Base-by-base conservation (phyloP, 1,140 invertebrate genomes). In the Phymastichus coffea region DNA sequence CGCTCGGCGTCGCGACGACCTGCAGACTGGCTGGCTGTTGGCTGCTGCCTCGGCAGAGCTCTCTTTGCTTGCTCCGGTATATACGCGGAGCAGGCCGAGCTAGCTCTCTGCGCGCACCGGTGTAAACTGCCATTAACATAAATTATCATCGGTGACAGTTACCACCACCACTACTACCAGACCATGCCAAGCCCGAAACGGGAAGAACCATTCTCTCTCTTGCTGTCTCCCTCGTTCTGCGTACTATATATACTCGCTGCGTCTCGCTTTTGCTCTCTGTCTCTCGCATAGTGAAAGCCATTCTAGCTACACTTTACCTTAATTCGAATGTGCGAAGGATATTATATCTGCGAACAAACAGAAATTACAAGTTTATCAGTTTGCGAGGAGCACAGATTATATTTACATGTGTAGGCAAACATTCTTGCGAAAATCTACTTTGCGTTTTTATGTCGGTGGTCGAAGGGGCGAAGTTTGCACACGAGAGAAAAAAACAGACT, bases 121-220 rank as follows among this genome's bases (percentile, higher is more conserved):
- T 69, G 71, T 71, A 69, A 77, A 74, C 70, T 72, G 72, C 76
- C 75, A 76, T 79, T 78, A 80, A 74, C 76, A 79, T 80, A 80
- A 80, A 80, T 80, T 80, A 77, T 78, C 77, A 76, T 78, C 71
- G 72, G 73, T 70, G 76, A 79, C 78, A 75, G 76, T 76, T 75
- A 73, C 73, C 66, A 72, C 75, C 66, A 75, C 71, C 64, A 66
- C 66, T 56, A 63, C 63, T 44, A 51, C 58, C 35, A 56, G 38
- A 4, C 15, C 28, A 7, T 33, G 28, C 28, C n/a, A n/a, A 12
- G 20, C 14, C 55, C 44, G 17, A 26, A 58, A 51, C 47, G 38
- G 20, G 25, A 51, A 51, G 47, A 38, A 57, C 43, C 20, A 48
- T 57, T 41, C 3, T 30, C 20, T 23, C 20, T 12, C 19, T 55